phyloP scores from a whole-genome alignment of 2,113 vertebrate species.

The rat (Rattus norvegicus) region GRCr8 NC_086019.1:228080501-228081000 shows the following conservation, averaged over 20 bases:
- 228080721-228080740: neutral
- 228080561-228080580: neutral
- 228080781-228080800: neutral
- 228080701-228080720: neutral
- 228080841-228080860: neutral
- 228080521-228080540: neutral
- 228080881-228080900: neutral
- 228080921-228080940: constrained; percentile 45
- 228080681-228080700: neutral
- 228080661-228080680: constrained; percentile 50
- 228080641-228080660: neutral
- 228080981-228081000: constrained; percentile 23
- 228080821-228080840: neutral
- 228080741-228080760: neutral
- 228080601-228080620: neutral
- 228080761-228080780: neutral
- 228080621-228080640: neutral
- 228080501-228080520: neutral
- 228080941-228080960: constrained; percentile 54
- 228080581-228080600: neutral
- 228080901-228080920: constrained; percentile 35
- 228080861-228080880: neutral
- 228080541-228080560: too few species aligned
- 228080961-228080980: constrained; percentile 61
- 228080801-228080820: neutral